Conservation (phyloP, 2,888 invertebrate genomes). For the Beris morrisii region DNA sequence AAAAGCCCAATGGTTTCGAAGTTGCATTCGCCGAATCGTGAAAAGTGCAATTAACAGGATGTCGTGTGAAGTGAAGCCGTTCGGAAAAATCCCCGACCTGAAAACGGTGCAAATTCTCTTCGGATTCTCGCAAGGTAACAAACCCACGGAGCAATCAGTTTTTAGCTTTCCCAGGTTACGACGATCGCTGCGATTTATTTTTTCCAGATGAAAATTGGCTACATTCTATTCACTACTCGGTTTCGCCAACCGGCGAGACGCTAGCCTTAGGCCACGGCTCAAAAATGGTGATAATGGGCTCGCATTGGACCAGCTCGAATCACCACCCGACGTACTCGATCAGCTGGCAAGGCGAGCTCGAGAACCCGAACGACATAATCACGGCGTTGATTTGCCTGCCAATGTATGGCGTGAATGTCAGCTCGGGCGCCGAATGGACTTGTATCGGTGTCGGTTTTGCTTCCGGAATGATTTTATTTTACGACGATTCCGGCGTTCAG, state of each 20-base stretch:
- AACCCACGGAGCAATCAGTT: background rate
- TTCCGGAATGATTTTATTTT: slow-evolving; percentile 83
- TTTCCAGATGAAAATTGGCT: slow-evolving; percentile 64
- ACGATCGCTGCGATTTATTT: background rate
- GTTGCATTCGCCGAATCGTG: background rate
- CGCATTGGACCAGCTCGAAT: slow-evolving; percentile 61
- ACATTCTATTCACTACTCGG: slow-evolving; percentile 66
- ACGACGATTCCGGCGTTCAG: slow-evolving; percentile 82
- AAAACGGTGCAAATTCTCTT: slow-evolving; percentile 62
- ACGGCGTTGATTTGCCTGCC: slow-evolving; percentile 59
- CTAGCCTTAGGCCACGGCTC: slow-evolving; percentile 68
- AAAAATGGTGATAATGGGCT: slow-evolving; percentile 67
- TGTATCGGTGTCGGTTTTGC: slow-evolving; percentile 85
- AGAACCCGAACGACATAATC: slow-evolving; percentile 58
- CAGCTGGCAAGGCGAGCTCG: slow-evolving; percentile 62
- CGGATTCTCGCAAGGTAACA: slow-evolving; percentile 59
- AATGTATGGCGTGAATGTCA: slow-evolving; percentile 52
- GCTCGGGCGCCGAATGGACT: slow-evolving; percentile 85
- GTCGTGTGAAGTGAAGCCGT: slow-evolving; percentile 66
- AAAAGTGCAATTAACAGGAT: slow-evolving; percentile 43
- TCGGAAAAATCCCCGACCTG: slow-evolving; percentile 65
- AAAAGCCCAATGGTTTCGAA: slow-evolving; percentile 5
- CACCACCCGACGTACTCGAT: slow-evolving; percentile 58
- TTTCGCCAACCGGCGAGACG: slow-evolving; percentile 74
- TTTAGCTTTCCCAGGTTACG: background rate